Evolutionary conservation across 2,797 vertebrate species (phyloP).

Genomic region (Octomys mimax): DNA sequence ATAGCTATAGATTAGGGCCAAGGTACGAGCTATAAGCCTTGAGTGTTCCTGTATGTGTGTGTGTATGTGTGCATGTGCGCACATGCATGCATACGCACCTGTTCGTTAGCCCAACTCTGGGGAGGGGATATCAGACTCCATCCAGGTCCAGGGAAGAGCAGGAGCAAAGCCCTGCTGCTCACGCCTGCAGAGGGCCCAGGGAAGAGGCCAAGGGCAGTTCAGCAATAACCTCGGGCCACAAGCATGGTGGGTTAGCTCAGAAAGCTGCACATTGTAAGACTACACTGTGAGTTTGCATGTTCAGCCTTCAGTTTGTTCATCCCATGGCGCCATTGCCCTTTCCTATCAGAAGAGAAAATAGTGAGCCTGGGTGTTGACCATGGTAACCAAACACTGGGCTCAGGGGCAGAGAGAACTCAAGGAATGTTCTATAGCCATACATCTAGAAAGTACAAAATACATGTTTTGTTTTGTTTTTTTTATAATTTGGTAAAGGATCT

Average conservation of each 20-base stretch:
- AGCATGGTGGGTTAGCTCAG: neutral
- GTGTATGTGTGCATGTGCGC: neutral
- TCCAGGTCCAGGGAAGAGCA: neutral
- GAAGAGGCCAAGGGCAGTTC: neutral
- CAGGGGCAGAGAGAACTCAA: slow-evolving; percentile 65
- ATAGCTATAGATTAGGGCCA: neutral
- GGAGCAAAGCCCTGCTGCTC: neutral
- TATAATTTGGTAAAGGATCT: slow-evolving; percentile 39
- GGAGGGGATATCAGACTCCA: neutral
- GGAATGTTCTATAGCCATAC: slow-evolving; percentile 75
- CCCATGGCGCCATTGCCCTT: neutral
- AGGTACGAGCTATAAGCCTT: neutral
- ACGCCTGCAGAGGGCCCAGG: neutral
- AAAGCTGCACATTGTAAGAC: neutral
- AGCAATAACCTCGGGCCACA: neutral
- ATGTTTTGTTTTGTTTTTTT: slow-evolving; percentile 80
- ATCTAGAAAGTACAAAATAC: slow-evolving; percentile 76
- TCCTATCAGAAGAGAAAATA: slow-evolving; percentile 41
- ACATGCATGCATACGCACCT: no score
- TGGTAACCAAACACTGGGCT: slow-evolving; percentile 69
- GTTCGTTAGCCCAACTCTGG: neutral
- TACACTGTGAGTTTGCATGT: neutral
- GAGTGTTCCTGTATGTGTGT: neutral
- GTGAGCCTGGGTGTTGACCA: slow-evolving; percentile 30
- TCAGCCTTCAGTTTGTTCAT: slow-evolving; percentile 22